These are phyloP conservation scores for Apis dorsata DNA, from an alignment of 1,140 invertebrate species.

Conservation along the genomic window DNA sequence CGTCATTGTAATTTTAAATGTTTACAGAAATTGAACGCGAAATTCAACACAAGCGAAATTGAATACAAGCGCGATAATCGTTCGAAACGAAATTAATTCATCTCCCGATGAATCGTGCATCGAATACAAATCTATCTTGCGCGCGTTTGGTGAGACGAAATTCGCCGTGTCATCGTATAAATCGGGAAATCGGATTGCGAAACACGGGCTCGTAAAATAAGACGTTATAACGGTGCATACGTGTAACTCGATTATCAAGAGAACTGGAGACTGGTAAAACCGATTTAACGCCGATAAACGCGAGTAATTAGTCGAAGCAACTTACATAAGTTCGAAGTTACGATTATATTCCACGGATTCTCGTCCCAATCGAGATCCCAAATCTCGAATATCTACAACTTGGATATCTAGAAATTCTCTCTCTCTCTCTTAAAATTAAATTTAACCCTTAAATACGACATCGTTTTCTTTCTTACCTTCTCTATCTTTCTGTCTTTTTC, in stretches of 20 bases:
- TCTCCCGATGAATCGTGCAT: too few species aligned
- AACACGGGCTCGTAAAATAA: slow-evolving; percentile 28
- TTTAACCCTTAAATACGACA: too few species aligned
- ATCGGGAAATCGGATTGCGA: slow-evolving; percentile 1
- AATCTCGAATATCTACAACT: too few species aligned
- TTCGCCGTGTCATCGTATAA: not conserved
- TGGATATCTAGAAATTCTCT: not conserved
- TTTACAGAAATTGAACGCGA: not conserved
- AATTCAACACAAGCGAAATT: too few species aligned
- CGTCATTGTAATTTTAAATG: not conserved
- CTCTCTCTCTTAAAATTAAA: too few species aligned
- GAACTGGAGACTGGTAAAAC: slow-evolving; percentile 11
- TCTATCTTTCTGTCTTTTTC: too few species aligned
- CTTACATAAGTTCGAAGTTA: slow-evolving; percentile 15
- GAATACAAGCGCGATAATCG: too few species aligned
- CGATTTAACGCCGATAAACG: slow-evolving; percentile 26
- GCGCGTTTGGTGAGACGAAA: not conserved
- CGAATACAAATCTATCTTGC: too few species aligned
- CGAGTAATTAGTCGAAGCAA: slow-evolving; percentile 42
- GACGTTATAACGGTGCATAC: slow-evolving; percentile 18
- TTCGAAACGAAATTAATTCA: too few species aligned
- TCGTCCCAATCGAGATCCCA: not conserved
- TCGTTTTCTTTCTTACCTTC: too few species aligned
- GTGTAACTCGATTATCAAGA: slow-evolving; percentile 29
- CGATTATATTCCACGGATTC: slow-evolving; percentile 17